Conservation (phyloP, 1,140 invertebrate genomes). For the Physella acuta region DNA sequence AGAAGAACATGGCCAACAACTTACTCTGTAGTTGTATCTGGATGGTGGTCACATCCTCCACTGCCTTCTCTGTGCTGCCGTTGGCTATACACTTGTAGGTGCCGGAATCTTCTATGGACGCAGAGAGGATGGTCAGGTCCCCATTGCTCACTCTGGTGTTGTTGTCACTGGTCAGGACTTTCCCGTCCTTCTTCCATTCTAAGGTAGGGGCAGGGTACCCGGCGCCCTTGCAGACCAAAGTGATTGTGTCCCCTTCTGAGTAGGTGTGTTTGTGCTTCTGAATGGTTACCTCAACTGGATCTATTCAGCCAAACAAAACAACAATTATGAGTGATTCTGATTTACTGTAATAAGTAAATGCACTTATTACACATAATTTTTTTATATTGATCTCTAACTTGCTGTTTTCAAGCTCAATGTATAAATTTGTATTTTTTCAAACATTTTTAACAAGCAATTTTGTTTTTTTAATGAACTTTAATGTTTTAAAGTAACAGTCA, state of each 20-base stretch:
- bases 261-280: conserved; percentile 29
- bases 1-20: no score
- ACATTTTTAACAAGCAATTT: background rate
- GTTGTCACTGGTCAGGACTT: conserved; percentile 18
- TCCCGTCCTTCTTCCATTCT: conserved; percentile 38
- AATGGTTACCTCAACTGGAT: conserved; percentile 31
- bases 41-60: conserved; percentile 34
- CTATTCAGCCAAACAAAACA: conserved; percentile 22
- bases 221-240: conserved; percentile 33
- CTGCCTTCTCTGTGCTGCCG: conserved; percentile 29
- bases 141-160: conserved; percentile 34
- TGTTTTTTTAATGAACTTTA: no score
- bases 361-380: background rate
- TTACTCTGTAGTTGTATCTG: conserved; percentile 38
- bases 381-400: background rate
- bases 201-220: conserved; percentile 39
- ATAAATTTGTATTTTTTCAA: background rate
- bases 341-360: background rate
- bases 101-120: conserved; percentile 40
- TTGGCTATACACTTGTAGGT: conserved; percentile 39
- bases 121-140: conserved; percentile 31
- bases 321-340: background rate
- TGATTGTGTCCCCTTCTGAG: conserved; percentile 39
- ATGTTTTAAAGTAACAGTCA: no score
- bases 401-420: background rate